Conservation (phyloP, 2,113 vertebrate genomes). For the Macroglossus sobrinus region DNA sequence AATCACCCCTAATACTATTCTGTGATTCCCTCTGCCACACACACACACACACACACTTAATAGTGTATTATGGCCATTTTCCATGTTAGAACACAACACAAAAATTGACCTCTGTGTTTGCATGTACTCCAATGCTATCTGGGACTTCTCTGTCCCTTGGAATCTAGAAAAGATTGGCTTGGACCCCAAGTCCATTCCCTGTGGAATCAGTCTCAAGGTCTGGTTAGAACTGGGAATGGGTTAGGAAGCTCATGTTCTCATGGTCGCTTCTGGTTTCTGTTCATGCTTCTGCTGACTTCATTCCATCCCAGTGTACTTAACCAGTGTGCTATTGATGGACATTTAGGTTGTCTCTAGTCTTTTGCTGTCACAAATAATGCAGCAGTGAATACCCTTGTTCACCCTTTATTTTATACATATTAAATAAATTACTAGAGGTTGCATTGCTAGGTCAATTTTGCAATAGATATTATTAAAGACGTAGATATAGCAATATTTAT, state of each 20-base stretch:
- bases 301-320: neutral
- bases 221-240: neutral
- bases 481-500: neutral
- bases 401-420: neutral
- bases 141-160: neutral
- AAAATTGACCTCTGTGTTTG: neutral
- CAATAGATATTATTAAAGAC: neutral
- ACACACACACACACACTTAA: no score
- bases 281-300: neutral
- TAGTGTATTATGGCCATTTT: neutral
- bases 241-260: neutral
- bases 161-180: neutral
- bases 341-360: neutral
- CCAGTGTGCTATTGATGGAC: neutral
- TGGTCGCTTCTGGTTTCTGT: neutral
- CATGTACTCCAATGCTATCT: neutral
- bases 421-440: neutral
- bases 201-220: neutral
- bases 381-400: neutral
- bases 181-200: neutral
- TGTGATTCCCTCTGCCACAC: rapidly evolving
- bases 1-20: neutral
- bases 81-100: neutral
- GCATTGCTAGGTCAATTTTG: neutral
- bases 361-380: neutral